Conservation (phyloP, 2,797 vertebrate species). For the Chloroceryle inda region DNA sequence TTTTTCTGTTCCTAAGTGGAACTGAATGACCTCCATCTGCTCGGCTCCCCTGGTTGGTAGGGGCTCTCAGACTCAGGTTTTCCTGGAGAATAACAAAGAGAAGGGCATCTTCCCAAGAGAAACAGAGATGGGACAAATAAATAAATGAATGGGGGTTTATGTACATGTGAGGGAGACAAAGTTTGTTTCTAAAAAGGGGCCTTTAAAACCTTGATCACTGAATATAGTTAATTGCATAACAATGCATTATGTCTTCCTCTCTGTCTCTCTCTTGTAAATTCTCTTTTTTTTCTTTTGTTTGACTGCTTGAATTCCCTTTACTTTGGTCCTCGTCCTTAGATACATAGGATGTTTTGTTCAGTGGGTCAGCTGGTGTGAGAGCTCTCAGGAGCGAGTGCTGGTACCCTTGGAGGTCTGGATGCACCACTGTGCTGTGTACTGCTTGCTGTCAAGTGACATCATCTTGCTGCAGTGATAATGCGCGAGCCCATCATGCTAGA, state of each 20-base stretch:
- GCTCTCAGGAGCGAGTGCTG: not conserved
- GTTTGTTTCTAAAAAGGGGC: not conserved
- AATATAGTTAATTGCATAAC: not conserved
- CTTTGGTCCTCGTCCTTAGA: not conserved
- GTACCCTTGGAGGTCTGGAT: not conserved
- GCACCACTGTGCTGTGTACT: not conserved
- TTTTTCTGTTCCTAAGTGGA: not conserved
- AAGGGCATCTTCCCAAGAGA: not conserved
- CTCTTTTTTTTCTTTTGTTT: not conserved
- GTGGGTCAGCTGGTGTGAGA: not conserved
- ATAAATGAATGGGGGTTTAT: not conserved
- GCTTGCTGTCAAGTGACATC: rapidly evolving
- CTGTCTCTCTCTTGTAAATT: not conserved
- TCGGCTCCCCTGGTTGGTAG: not conserved
- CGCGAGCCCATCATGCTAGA: not conserved
- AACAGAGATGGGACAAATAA: not conserved
- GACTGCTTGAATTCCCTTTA: not conserved
- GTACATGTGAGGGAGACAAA: not conserved
- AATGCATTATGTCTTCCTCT: not conserved
- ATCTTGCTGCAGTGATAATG: not conserved
- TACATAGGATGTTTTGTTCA: not conserved
- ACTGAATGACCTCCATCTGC: not conserved
- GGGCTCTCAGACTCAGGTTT: not conserved
- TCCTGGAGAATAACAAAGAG: not conserved
- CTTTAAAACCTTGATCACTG: not conserved